Evolutionary conservation across 2,113 vertebrate genomes (phyloP), one percentile per base, ranked within the genome.

Genomic region (Tupaia chinensis): DNA sequence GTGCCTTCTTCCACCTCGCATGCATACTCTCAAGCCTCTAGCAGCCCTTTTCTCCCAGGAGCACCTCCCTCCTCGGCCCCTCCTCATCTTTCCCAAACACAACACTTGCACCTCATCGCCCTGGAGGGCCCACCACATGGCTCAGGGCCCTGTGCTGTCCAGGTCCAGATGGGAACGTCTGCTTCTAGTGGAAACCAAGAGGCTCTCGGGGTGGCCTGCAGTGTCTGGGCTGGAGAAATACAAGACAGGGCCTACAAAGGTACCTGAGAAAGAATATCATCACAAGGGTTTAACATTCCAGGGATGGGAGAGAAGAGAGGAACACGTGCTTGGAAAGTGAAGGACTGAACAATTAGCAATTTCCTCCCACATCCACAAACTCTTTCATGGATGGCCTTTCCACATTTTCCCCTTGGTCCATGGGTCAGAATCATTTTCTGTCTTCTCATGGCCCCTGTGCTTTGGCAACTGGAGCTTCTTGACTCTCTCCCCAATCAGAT

Each of bases 161-260:
- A 9, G 25, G 15, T 44, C 54, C 27, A 20, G 20, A 58, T 5
- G 7, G 68, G 74, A 93, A 34, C 60, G 73, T 83, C 32, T 9
- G 60, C 74, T 44, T 87, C 85, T 63, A 9, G 81, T 44, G n/a
- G 44, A 80, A 89, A 79, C 58, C 54, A 54, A 95, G 91, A 87
- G 22, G 22, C 56, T 72, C 44, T 34, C 19, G 23, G 63, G 65
- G 34, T 17, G 79, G 80, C 34, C 58, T 69, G 15, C 2, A 10
- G 83, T 16, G 34, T 22, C 22, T 63, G 29, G 27, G 61, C 74
- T 73, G 70, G 22, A 11, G 54, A 86, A 91, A 82, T 0, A 0
- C 12, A 76, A 91, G 25, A 23, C 20, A 17, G 44, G 16, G 12
- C 27, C 73, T 80, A 74, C n/a, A 61, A 66, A 83, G 19, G 80